phyloP scores from a whole-genome alignment of 2,797 vertebrate species.

The Phoebastria nigripes region DNA sequence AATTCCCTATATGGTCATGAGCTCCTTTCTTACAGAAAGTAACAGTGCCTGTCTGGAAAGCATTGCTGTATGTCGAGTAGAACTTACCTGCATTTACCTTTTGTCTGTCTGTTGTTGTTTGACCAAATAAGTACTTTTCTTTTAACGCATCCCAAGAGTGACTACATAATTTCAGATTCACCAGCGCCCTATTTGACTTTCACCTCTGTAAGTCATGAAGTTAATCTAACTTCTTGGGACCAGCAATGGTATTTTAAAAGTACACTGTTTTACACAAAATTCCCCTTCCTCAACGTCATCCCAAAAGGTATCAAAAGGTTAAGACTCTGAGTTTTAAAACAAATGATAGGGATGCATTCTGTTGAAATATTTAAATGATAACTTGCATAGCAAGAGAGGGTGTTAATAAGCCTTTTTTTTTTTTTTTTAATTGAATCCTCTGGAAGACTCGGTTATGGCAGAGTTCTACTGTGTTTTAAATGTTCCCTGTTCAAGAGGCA shows the following conservation, averaged over 20 bases:
- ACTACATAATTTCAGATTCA: not conserved
- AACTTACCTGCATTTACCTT: not conserved
- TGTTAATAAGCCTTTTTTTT: conserved; percentile 40
- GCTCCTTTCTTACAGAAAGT: not conserved
- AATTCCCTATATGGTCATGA: not conserved
- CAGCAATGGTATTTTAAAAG: conserved; percentile 5
- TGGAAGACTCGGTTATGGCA: conserved; percentile 69
- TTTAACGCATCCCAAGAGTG: not conserved
- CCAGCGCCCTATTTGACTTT: not conserved
- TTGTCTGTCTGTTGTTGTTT: not conserved
- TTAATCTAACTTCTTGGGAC: conserved; percentile 35
- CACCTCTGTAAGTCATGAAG: conserved; percentile 9
- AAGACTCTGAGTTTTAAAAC: conserved; percentile 51
- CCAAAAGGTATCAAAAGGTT: conserved; percentile 32
- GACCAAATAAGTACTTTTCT: not conserved
- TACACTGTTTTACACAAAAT: not conserved
- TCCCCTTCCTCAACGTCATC: conserved; percentile 39
- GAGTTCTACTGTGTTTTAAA: conserved; percentile 42
- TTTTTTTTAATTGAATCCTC: conserved; percentile 36
- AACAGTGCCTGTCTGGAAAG: conserved; percentile 28
- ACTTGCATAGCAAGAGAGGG: conserved; percentile 75
- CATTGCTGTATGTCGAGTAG: not conserved
- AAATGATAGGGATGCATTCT: conserved; percentile 6
- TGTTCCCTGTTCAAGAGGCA: conserved; percentile 18
- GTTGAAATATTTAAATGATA: conserved; percentile 28